Conservation (phyloP, 2,113 vertebrate genomes). For the Corythaixoides concolor region DNA sequence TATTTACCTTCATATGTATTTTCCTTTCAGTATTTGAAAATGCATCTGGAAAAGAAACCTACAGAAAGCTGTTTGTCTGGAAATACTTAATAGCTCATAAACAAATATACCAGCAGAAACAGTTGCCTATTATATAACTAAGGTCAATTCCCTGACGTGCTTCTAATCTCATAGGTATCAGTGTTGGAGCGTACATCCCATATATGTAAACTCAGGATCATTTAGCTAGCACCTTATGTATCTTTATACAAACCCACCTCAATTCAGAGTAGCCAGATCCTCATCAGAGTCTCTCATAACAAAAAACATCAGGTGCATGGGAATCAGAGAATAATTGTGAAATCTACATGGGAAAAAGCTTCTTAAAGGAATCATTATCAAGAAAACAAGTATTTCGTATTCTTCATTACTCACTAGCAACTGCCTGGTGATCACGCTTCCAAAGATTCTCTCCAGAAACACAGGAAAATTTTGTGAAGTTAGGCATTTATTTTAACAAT, state of each 20-base stretch:
- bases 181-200: neutral
- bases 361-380: neutral
- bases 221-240: neutral
- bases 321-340: neutral
- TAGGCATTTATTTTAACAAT: neutral
- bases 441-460: neutral
- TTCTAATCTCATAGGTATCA: neutral
- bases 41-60: neutral
- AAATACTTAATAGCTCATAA: neutral
- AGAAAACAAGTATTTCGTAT: neutral
- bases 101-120: neutral
- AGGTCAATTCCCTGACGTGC: neutral
- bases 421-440: neutral
- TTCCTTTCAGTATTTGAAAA: neutral
- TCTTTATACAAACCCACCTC: neutral
- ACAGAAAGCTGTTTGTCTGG: neutral
- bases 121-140: neutral
- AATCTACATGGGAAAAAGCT: neutral
- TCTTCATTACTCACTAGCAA: neutral
- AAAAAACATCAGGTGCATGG: neutral
- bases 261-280: neutral
- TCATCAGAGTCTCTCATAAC: neutral
- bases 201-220: neutral
- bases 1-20: neutral
- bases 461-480: neutral